Base-by-base conservation (phyloP, 1,140 invertebrate species). In the Aleiodes sp. region DNA sequence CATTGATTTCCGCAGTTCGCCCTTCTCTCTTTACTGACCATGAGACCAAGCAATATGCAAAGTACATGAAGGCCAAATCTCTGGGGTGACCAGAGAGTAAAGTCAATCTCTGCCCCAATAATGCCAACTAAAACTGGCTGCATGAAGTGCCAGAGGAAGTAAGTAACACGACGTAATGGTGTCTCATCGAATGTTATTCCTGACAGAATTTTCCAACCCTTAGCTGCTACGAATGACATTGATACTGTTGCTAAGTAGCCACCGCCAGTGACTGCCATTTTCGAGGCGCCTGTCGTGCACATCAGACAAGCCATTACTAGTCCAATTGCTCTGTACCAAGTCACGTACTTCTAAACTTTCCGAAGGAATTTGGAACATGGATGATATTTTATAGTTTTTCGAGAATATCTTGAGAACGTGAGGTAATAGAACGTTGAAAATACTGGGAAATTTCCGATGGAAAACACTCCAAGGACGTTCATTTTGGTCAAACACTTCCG, bases 121-220 rank as follows among this genome's bases (percentile, higher is more conserved):
- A 84, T 73, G 7, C 82, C 83, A 4, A 80, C 75, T 19, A 84
- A 69, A 41, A 84, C 64, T 19, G 84, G 84, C 57, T 86, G 84
- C 70, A 80, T 77, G 0, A 84, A 73, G 31, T 83, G 75, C 84
- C 84, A 85, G 16, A 84, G 70, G 4, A 79, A 52, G 16, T 74
- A 69, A 8, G 73, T 69, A 8, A 70, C 64, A 64, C 66, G 72
- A 56, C 76, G 76, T 39, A 84, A 65, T 14, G 77, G 74, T 0
- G 62, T 67, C 2, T 80, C 69, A 80, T 84, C 82, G 28, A 82
- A 74, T 26, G 79, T 81, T 1, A 71, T 70, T 24, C 37, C 61
- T 0, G 76, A 69, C 9, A 83, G 67, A 7, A 80, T 65, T 71
- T 75, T 67, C 84, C 83, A 84, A n/a, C 80, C 81, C 0, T 72